Evolutionary conservation across 1,140 invertebrate genomes (phyloP).

Genomic region (Drosophila murphyi): DNA sequence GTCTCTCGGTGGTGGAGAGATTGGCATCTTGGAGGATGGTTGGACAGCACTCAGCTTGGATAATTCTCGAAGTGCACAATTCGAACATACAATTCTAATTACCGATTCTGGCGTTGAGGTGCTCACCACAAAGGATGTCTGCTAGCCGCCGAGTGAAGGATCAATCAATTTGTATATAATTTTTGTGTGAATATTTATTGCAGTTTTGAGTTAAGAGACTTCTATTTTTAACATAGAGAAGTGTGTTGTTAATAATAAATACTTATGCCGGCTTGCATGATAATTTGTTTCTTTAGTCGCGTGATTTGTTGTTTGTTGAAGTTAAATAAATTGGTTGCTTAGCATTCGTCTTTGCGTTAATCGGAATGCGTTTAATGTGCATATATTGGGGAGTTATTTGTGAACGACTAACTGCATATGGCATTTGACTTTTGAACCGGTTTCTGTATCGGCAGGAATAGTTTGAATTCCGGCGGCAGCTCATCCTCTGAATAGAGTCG

Average conservation of each 20-base stretch:
- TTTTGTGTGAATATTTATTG: constrained; percentile 53
- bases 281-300: constrained; percentile 12
- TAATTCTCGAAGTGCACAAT: constrained; percentile 92
- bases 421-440: constrained; percentile 70
- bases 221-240: constrained; percentile 26
- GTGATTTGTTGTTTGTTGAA: constrained; percentile 18
- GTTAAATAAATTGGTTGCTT: constrained; percentile 4
- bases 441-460: constrained; percentile 96
- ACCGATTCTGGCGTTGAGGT: constrained; percentile 90
- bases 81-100: constrained; percentile 96
- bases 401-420: constrained; percentile 59
- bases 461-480: constrained; percentile 99
- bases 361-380: background rate
- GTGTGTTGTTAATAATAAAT: constrained; percentile 24
- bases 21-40: constrained; percentile 91
- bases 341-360: constrained; percentile 17
- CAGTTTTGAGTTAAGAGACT: constrained; percentile 15
- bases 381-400: background rate
- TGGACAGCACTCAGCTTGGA: constrained; percentile 95
- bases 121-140: constrained; percentile 88
- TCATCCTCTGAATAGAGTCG: constrained; percentile 99
- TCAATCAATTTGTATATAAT: constrained; percentile 25
- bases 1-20: constrained; percentile 88
- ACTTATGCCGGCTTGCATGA: constrained; percentile 38
- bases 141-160: background rate